A percentile compares a stretch with the other conserved stretches of the same genome.
Conservation (phyloP, 2,888 invertebrate genomes). For the Callimorpha dominula region DNA sequence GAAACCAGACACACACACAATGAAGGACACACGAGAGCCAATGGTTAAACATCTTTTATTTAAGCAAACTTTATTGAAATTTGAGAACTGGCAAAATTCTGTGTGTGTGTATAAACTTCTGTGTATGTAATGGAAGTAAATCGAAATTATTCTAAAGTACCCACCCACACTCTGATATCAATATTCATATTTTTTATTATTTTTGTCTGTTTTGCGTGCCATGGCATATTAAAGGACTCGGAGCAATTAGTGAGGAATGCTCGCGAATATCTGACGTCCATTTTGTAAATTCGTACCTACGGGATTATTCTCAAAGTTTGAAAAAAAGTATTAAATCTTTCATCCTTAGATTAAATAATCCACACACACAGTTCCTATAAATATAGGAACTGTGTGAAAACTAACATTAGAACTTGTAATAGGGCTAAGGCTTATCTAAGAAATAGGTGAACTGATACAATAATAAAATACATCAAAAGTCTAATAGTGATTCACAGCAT, state of each 20-base stretch:
- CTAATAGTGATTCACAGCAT: too few relatives aligned
- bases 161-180: conserved; percentile 30
- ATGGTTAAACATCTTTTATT: background rate
- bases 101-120: too few relatives aligned
- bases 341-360: too few relatives aligned
- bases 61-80: background rate
- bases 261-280: conserved; percentile 72
- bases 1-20: too few relatives aligned
- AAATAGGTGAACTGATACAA: too few relatives aligned
- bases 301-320: conserved; percentile 42
- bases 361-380: too few relatives aligned
- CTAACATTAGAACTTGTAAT: background rate
- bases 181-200: conserved; percentile 74
- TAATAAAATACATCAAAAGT: too few relatives aligned
- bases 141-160: background rate
- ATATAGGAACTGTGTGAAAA: background rate
- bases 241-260: conserved; percentile 79
- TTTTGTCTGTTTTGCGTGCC: conserved; percentile 75
- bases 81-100: background rate
- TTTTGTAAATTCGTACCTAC: conserved; percentile 61
- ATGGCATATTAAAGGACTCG: conserved; percentile 72
- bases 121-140: conserved; percentile 22
- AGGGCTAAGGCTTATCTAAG: too few relatives aligned
- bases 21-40: too few relatives aligned
- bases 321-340: background rate